Evolutionary conservation across 2,888 invertebrate species (phyloP), one percentile per base, ranked within the genome.

Genomic region (Iphiclides podalirius): DNA sequence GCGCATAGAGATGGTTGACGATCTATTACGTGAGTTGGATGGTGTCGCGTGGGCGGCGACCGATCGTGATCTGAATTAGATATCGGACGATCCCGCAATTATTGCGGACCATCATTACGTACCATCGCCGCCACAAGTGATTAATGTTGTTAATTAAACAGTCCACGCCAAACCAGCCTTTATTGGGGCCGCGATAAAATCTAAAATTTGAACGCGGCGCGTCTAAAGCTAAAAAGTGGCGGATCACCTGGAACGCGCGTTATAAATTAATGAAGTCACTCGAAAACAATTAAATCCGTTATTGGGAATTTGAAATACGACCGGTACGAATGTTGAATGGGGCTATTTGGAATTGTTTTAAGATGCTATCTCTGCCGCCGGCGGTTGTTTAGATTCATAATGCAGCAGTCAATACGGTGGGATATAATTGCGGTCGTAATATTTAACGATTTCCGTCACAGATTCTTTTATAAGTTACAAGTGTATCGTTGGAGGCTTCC

Each of bases 21-120:
- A 43, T 48, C 42, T 15, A 48, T 43, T 43, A 33, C 43, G 33
- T 16, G 15, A 40, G 14, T 9, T 11, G 15, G 8, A 12, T 17
- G 23, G 33, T n/a, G 36, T 9, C 11, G 43, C 15, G 49, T 50
- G 49, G 49, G 49, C 49, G 49, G 26, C 13, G 12, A 26, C 11
- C 38, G 44, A 39, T 49, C 49, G 44, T 50, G 49, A 44, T 44
- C 49, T 39, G 35, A 50, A 50, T 49, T 50, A 39, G 39, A 50
- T 44, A 44, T 44, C 39, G 44, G 28, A 50, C 44, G 44, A 44
- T 44, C 38, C 39, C 39, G 49, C 49, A 50, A 44, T 50, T 44
- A 50, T 50, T 49, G 39, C 38, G 28, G 37, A 16, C 44, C 23
- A 39, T 50, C 49, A 49, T 49, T 50, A 50, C 16, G 40, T 40